Conservation (phyloP, 2,888 invertebrate species). For the Chromoteleia sp. region DNA sequence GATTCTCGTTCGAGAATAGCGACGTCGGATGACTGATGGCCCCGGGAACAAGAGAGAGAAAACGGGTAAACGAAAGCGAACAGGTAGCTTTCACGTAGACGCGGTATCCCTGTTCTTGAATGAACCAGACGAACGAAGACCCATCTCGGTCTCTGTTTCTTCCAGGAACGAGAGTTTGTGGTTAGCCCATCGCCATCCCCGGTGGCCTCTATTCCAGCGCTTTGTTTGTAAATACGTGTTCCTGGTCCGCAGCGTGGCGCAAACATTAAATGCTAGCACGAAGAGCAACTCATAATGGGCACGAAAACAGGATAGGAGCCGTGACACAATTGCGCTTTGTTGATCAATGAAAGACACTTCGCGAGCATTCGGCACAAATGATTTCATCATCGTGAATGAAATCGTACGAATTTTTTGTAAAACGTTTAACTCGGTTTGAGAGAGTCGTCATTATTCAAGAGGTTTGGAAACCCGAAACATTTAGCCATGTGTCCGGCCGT, state of each 20-base stretch:
- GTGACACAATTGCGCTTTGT: constrained; percentile 55
- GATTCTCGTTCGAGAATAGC: constrained; percentile 75
- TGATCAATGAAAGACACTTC: constrained; percentile 38
- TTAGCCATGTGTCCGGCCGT: too few species aligned
- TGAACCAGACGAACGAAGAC: constrained; percentile 69
- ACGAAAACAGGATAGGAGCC: constrained; percentile 70
- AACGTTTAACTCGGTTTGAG: constrained; percentile 1
- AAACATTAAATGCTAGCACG: constrained; percentile 59
- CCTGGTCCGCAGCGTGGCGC: constrained; percentile 50
- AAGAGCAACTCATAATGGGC: constrained; percentile 73
- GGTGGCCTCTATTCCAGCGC: constrained; percentile 53
- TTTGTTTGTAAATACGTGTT: constrained; percentile 68
- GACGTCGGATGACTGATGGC: constrained; percentile 81
- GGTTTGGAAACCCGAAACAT: neutral
- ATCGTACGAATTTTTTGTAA: constrained; percentile 10
- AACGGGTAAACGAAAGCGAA: constrained; percentile 68
- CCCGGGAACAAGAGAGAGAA: constrained; percentile 66
- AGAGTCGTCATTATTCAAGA: neutral
- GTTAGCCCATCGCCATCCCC: constrained; percentile 49
- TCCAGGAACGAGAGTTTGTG: constrained; percentile 63
- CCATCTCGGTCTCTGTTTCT: constrained; percentile 50
- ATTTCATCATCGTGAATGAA: constrained; percentile 25
- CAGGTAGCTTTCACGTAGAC: constrained; percentile 78
- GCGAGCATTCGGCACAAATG: constrained; percentile 35
- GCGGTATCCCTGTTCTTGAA: constrained; percentile 71